Percentiles rank a stretch among this genome's conserved stretches.
These are phyloP conservation scores for Tanypteryx hageni DNA, from an alignment of 2,888 invertebrate genomes.

Conservation along the genomic window DNA sequence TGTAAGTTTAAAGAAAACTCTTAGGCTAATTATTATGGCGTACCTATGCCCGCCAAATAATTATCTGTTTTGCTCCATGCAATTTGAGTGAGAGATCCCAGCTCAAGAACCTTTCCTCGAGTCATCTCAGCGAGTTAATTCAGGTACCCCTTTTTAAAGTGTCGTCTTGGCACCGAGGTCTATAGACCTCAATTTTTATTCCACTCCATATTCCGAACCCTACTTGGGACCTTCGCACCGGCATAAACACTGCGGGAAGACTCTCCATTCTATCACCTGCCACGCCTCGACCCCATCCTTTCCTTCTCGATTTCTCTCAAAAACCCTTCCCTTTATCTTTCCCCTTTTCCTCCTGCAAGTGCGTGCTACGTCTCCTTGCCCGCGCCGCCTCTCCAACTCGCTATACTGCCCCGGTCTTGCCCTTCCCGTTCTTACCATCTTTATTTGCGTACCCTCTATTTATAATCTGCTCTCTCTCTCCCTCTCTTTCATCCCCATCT, in stretches of 20 bases:
- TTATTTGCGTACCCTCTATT: constrained; percentile 18
- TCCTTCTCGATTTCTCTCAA: background rate
- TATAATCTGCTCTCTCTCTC: background rate
- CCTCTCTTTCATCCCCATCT: background rate
- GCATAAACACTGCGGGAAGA: background rate
- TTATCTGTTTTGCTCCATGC: too few species aligned
- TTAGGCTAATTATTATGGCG: too few species aligned
- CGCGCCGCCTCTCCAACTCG: background rate
- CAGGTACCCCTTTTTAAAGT: background rate
- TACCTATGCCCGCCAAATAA: too few species aligned
- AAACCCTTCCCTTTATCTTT: background rate
- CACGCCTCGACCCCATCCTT: background rate
- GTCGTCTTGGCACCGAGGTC: background rate
- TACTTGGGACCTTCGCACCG: background rate
- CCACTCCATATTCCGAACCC: constrained; percentile 10
- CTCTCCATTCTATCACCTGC: constrained; percentile 4
- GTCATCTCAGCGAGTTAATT: constrained; percentile 33
- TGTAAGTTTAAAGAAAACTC: too few species aligned
- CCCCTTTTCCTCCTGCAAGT: background rate
- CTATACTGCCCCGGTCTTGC: constrained; percentile 20
- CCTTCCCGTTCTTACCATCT: background rate
- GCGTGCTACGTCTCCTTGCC: background rate
- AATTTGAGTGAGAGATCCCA: too few species aligned
- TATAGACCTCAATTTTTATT: constrained; percentile 52
- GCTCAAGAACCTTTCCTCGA: background rate